These are phyloP conservation scores for Macaria liturata DNA, from an alignment of 2,888 invertebrate species.

Conservation along the genomic window DNA sequence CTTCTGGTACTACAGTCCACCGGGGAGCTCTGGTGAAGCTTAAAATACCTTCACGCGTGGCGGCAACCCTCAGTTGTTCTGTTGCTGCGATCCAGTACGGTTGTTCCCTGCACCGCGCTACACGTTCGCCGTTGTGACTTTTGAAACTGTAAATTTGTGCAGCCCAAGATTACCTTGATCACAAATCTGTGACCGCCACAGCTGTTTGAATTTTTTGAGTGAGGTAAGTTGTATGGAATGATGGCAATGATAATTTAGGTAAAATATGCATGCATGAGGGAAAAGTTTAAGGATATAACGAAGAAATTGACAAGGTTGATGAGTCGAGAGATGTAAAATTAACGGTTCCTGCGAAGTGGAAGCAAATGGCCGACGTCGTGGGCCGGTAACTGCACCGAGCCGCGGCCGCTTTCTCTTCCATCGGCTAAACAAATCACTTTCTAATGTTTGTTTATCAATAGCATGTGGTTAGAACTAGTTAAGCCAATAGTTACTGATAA, in stretches of 20 bases:
- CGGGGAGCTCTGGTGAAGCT: slow-evolving; percentile 72
- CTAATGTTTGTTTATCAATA: slow-evolving; percentile 36
- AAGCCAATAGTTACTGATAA: too few relatives aligned
- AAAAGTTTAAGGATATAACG: slow-evolving; percentile 26
- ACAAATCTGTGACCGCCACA: slow-evolving; percentile 40
- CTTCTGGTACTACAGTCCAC: slow-evolving; percentile 43
- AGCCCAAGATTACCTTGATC: slow-evolving; percentile 41
- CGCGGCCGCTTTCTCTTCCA: slow-evolving; percentile 65
- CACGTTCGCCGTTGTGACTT: slow-evolving; percentile 57
- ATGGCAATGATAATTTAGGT: slow-evolving; percentile 20
- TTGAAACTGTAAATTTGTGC: slow-evolving; percentile 65
- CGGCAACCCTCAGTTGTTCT: slow-evolving; percentile 72
- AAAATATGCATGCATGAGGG: slow-evolving; percentile 32
- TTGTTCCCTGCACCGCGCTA: slow-evolving; percentile 46
- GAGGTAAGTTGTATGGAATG: slow-evolving; percentile 57
- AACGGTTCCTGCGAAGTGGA: slow-evolving; percentile 40
- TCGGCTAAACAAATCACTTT: slow-evolving; percentile 50
- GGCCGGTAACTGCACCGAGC: slow-evolving; percentile 41
- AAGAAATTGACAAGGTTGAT: slow-evolving; percentile 25
- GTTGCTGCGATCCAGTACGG: slow-evolving; percentile 61
- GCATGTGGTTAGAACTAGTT: neutral
- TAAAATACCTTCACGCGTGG: slow-evolving; percentile 70
- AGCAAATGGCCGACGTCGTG: slow-evolving; percentile 70
- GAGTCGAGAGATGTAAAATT: slow-evolving; percentile 34
- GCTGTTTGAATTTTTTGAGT: slow-evolving; percentile 45